These are phyloP conservation scores for Silvanus unidentatus DNA, from an alignment of 2,888 invertebrate genomes.

Conservation along the genomic window DNA sequence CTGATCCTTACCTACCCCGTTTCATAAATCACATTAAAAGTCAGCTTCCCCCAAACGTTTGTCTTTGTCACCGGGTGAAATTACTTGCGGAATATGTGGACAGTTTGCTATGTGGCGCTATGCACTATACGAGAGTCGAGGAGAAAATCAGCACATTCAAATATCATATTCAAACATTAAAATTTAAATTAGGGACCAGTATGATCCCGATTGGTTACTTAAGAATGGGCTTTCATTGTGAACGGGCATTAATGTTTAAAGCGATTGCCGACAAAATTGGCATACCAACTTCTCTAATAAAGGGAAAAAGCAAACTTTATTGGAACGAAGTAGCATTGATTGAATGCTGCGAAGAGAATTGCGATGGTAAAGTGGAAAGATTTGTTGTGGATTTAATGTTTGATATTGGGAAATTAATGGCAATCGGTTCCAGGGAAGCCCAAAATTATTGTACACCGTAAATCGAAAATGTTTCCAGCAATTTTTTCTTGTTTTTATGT, in stretches of 20 bases:
- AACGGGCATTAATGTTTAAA: constrained; percentile 50
- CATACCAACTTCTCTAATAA: constrained; percentile 47
- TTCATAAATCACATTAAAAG: constrained; percentile 27
- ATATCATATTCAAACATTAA: constrained; percentile 30
- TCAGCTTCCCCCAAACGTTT: constrained; percentile 14
- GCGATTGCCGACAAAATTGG: constrained; percentile 50
- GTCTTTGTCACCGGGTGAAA: constrained; percentile 24
- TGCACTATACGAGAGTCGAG: constrained; percentile 15
- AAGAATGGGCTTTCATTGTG: constrained; percentile 48
- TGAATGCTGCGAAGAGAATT: constrained; percentile 9
- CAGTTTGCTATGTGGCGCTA: constrained; percentile 30
- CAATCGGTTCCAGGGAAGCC: constrained; percentile 41
- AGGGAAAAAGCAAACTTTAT: constrained; percentile 34
- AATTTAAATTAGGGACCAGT: constrained; percentile 41
- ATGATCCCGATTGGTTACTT: constrained; percentile 50
- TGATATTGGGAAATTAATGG: constrained; percentile 43
- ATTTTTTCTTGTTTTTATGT: background rate
- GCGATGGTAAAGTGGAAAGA: constrained; percentile 28
- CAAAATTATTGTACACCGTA: constrained; percentile 36
- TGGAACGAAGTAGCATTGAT: constrained; percentile 41
- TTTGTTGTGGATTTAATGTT: constrained; percentile 48
- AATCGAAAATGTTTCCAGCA: background rate
- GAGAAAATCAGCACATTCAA: constrained; percentile 31
- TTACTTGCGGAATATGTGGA: constrained; percentile 33
- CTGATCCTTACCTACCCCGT: constrained; percentile 29